Percentiles rank a stretch among this genome's conserved stretches.
phyloP scores from a whole-genome alignment of 1,140 invertebrate genomes.

The Hypothenemus hampei region DNA sequence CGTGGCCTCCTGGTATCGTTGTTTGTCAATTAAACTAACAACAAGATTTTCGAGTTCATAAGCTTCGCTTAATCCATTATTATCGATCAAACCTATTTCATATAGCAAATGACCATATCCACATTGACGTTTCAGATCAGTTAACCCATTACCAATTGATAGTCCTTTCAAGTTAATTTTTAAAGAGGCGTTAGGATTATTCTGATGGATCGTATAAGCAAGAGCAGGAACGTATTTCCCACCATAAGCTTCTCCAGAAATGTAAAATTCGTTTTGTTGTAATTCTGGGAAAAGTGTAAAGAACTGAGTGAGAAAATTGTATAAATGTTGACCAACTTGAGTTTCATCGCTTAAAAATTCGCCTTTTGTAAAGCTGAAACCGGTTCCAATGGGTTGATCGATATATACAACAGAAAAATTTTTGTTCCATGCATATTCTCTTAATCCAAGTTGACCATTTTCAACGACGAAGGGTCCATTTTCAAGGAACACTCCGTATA shows the following conservation, averaged over 20 bases:
- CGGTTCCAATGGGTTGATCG: slow-evolving; percentile 82
- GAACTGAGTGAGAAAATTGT: slow-evolving; percentile 63
- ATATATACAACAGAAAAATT: slow-evolving; percentile 73
- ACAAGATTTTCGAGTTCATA: slow-evolving; percentile 53
- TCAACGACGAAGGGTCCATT: slow-evolving; percentile 56
- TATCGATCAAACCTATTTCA: slow-evolving; percentile 69
- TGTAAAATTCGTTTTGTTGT: slow-evolving; percentile 61
- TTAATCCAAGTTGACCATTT: slow-evolving; percentile 46
- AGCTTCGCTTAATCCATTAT: slow-evolving; percentile 53
- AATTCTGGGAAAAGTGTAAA: slow-evolving; percentile 65
- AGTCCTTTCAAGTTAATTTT: slow-evolving; percentile 69
- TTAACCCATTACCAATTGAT: slow-evolving; percentile 79
- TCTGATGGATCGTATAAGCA: slow-evolving; percentile 64
- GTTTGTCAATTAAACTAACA: slow-evolving; percentile 51
- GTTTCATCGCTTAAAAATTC: slow-evolving; percentile 62
- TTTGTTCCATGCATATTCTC: slow-evolving; percentile 51
- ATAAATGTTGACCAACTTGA: slow-evolving; percentile 59
- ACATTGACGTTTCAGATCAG: slow-evolving; percentile 70
- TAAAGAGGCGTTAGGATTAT: slow-evolving; percentile 54
- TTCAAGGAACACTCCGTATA: slow-evolving; percentile 69
- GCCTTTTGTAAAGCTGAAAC: slow-evolving; percentile 67
- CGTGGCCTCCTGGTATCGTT: slow-evolving; percentile 58
- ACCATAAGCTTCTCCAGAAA: slow-evolving; percentile 82
- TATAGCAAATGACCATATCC: slow-evolving; percentile 69
- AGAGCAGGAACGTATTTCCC: slow-evolving; percentile 78